Evolutionary conservation across 2,797 vertebrate species (phyloP).

Genomic region (Brotogeris chrysoptera): DNA sequence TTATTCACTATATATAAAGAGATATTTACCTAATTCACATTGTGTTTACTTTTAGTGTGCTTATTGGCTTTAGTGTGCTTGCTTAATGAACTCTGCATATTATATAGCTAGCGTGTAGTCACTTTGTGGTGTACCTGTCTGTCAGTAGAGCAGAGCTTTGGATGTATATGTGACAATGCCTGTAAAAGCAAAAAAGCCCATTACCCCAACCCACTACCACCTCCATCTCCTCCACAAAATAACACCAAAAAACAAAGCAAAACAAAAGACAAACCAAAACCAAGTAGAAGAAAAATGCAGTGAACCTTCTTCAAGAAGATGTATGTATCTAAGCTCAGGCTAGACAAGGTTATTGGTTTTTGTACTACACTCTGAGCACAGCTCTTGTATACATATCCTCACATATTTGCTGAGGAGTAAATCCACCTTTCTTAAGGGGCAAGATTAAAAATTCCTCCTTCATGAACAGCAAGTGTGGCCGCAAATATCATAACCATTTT

Average conservation of each 20-base stretch:
- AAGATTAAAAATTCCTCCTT: neutral
- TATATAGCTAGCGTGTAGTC: neutral
- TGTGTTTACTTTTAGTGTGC: neutral
- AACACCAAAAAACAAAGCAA: neutral
- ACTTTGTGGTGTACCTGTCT: neutral
- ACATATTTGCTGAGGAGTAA: neutral
- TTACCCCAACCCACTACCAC: no score
- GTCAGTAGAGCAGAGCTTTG: neutral
- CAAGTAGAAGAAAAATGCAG: neutral
- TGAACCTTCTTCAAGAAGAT: neutral
- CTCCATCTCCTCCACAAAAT: neutral
- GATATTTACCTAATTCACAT: neutral
- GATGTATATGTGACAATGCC: neutral
- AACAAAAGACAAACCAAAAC: neutral
- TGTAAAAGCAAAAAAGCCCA: neutral
- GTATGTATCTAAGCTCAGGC: neutral
- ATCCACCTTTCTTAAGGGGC: neutral
- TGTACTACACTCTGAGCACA: rapidly evolving
- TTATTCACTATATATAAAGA: neutral
- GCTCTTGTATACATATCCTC: neutral
- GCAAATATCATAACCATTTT: neutral
- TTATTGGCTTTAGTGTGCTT: neutral
- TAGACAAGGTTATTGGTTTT: neutral
- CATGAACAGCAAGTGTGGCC: neutral
- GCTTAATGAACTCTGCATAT: neutral